These are phyloP conservation scores for Gephyroberyx darwinii DNA, from an alignment of 2,797 vertebrate genomes.

Conservation along the genomic window DNA sequence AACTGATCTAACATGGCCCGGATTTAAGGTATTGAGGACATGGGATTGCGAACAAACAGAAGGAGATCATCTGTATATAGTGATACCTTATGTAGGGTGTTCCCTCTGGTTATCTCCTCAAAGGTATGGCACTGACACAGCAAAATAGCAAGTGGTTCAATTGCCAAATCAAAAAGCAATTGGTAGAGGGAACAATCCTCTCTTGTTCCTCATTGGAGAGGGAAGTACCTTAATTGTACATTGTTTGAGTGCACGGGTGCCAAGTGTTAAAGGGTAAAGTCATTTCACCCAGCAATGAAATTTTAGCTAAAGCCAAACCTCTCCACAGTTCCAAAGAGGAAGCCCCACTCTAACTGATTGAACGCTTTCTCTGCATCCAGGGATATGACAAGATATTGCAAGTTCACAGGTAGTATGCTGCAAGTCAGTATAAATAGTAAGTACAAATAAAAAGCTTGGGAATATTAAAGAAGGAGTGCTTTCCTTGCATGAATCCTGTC, in stretches of 20 bases:
- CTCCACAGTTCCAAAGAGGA: not conserved
- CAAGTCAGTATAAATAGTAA: not conserved
- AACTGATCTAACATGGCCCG: not conserved
- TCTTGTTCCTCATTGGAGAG: not conserved
- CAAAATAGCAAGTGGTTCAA: not conserved
- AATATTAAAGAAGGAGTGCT: not conserved
- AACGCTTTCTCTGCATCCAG: not conserved
- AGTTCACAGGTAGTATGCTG: not conserved
- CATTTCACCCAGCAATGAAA: not conserved
- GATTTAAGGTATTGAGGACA: not conserved
- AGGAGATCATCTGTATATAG: not conserved
- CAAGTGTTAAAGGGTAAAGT: not conserved
- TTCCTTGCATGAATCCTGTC: not conserved
- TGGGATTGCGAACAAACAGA: not conserved
- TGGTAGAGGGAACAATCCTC: not conserved
- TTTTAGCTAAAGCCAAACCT: not conserved
- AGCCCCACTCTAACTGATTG: not conserved
- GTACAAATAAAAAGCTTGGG: too few species aligned
- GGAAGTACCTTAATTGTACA: not conserved
- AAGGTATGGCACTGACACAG: not conserved
- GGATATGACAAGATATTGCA: not conserved
- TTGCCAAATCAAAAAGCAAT: not conserved
- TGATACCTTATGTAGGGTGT: not conserved
- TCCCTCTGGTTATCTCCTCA: not conserved
- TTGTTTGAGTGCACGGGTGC: not conserved